Evolutionary conservation across 1,140 invertebrate species (phyloP).

Genomic region (Elymnias hypermnestra): DNA sequence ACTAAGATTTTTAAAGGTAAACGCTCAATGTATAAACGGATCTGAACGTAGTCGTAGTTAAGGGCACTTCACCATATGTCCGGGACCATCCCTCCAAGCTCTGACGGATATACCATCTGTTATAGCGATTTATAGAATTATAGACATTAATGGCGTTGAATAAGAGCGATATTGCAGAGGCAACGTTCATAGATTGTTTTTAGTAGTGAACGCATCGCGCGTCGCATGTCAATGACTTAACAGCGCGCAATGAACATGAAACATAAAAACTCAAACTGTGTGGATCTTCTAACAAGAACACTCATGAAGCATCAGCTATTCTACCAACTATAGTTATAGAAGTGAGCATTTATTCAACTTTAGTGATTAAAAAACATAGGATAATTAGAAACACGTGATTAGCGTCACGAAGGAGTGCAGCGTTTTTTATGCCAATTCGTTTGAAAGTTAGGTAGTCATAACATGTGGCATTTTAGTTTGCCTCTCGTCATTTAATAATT

Average conservation of each 20-base stretch:
- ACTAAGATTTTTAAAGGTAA: constrained; percentile 11
- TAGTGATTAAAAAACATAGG: too few species aligned
- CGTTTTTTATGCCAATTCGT: too few species aligned
- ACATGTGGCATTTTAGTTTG: too few species aligned
- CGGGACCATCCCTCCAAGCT: constrained; percentile 25
- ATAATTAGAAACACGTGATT: too few species aligned
- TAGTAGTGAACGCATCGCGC: constrained; percentile 29
- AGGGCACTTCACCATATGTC: constrained; percentile 29
- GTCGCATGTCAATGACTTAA: constrained; percentile 52
- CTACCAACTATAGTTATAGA: too few species aligned
- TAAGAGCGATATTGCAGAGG: constrained; percentile 29
- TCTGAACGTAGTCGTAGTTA: constrained; percentile 14
- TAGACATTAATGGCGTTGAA: constrained; percentile 5
- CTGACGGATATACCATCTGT: constrained; percentile 28
- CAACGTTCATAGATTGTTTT: constrained; percentile 26
- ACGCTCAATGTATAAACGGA: constrained; percentile 18
- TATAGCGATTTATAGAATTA: constrained; percentile 8
- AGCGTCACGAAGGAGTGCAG: too few species aligned
- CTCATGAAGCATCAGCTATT: too few species aligned
- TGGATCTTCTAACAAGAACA: constrained; percentile 26
- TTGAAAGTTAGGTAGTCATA: too few species aligned
- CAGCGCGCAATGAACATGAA: constrained; percentile 30
- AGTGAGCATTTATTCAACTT: too few species aligned
- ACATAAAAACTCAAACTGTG: constrained; percentile 38
- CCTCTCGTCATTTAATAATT: too few species aligned